Evolutionary conservation across 2,888 invertebrate genomes (phyloP).

Genomic region (Plusia festucae): DNA sequence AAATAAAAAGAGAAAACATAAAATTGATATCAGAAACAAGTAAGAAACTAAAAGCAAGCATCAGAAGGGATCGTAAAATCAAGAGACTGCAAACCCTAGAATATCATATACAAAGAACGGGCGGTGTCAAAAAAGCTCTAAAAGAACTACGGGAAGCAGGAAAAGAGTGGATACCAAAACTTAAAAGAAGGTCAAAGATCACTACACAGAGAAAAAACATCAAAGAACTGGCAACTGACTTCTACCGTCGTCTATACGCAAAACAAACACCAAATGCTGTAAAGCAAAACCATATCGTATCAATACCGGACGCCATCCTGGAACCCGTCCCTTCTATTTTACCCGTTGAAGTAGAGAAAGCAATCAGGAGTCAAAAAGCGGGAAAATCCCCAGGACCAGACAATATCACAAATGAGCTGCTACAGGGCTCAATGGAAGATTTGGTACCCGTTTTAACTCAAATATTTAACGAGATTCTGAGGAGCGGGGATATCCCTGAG

Average conservation of each 20-base stretch:
- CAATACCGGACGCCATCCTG: not conserved
- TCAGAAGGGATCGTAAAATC: constrained; percentile 34
- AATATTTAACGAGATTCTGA: not conserved
- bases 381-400: constrained; percentile 20
- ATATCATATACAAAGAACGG: constrained; percentile 36
- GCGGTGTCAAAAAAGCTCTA: too few species aligned
- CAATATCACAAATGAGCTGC: constrained; percentile 11
- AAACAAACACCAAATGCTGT: constrained; percentile 7
- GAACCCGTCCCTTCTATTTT: constrained; percentile 10
- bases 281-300: too few species aligned
- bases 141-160: constrained; percentile 40
- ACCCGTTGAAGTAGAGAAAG: constrained; percentile 8
- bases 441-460: not conserved
- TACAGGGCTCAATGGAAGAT: not conserved
- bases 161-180: constrained; percentile 42
- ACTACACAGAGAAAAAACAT: constrained; percentile 23
- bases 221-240: constrained; percentile 33
- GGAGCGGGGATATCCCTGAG: not conserved
- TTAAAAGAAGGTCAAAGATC: not conserved
- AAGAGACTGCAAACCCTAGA: constrained; percentile 33
- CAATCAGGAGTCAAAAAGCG: constrained; percentile 10
- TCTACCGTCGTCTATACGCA: constrained; percentile 22
- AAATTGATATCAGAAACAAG: constrained; percentile 22
- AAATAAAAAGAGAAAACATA: constrained; percentile 7
- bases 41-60: constrained; percentile 30